Conservation (phyloP, 1,140 invertebrate species). For the Drosophila carrolli region DNA sequence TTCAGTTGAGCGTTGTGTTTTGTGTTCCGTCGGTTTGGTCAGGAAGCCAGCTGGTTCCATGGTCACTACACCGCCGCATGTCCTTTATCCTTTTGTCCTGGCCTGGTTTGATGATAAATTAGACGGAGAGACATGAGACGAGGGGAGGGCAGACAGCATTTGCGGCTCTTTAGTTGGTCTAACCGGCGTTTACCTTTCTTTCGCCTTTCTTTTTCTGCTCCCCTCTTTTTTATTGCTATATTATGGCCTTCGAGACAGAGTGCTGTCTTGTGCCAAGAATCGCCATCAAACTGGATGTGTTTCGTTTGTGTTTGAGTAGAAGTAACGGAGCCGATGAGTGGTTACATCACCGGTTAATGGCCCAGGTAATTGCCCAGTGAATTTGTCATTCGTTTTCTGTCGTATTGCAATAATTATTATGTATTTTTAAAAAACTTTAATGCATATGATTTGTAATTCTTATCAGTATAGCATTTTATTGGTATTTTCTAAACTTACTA, state of each 20-base stretch:
- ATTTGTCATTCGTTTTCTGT: slow-evolving; percentile 5
- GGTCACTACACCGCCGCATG: slow-evolving; percentile 51
- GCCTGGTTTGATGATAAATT: slow-evolving; percentile 78
- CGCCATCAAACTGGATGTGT: slow-evolving; percentile 7
- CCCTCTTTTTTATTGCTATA: slow-evolving; percentile 71
- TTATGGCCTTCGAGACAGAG: slow-evolving; percentile 57
- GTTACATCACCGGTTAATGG: slow-evolving; percentile 43
- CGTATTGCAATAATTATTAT: background rate
- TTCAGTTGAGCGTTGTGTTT: slow-evolving; percentile 35
- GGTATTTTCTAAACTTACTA: too few species aligned
- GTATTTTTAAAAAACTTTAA: too few species aligned
- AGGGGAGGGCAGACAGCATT: slow-evolving; percentile 48
- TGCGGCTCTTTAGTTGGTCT: slow-evolving; percentile 70
- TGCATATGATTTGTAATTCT: too few species aligned
- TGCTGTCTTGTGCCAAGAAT: slow-evolving; percentile 24
- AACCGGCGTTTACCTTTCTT: slow-evolving; percentile 61
- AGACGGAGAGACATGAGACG: slow-evolving; percentile 35
- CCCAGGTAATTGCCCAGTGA: slow-evolving; percentile 25
- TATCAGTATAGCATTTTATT: too few species aligned
- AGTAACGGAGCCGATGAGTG: slow-evolving; percentile 32
- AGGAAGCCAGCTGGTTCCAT: slow-evolving; percentile 77
- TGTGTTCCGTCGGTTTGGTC: slow-evolving; percentile 45
- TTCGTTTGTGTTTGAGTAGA: background rate
- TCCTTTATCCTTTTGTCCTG: slow-evolving; percentile 58
- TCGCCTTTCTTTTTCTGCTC: slow-evolving; percentile 16